phyloP scores from a whole-genome alignment of 1,140 invertebrate species.

The Stegodyphus mimosarum region DNA sequence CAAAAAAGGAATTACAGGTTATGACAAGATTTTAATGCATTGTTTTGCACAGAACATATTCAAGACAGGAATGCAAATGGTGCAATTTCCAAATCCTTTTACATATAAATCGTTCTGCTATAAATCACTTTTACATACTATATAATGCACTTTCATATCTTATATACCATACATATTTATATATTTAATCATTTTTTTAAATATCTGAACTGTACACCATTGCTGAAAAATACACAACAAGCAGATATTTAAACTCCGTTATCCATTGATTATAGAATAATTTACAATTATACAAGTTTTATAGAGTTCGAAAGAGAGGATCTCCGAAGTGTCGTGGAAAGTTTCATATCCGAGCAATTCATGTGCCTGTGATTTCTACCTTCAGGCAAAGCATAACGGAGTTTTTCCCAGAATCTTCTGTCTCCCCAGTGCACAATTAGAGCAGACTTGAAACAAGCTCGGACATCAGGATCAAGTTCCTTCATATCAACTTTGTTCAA shows the following conservation, averaged over 20 bases:
- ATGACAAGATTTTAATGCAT: too few species aligned
- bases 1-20: too few species aligned
- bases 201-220: conserved; percentile 27
- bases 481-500: conserved; percentile 62
- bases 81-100: too few species aligned
- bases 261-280: background rate
- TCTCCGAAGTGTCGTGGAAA: conserved; percentile 35
- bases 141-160: background rate
- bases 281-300: conserved; percentile 53
- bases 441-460: conserved; percentile 60
- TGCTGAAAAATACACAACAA: conserved; percentile 35
- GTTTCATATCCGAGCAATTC: conserved; percentile 38
- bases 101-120: too few species aligned
- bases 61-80: too few species aligned
- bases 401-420: conserved; percentile 93
- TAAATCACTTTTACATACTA: too few species aligned
- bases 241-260: background rate
- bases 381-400: conserved; percentile 90
- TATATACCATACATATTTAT: too few species aligned
- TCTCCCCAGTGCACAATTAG: conserved; percentile 73
- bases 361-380: conserved; percentile 21
- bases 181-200: background rate
- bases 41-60: too few species aligned
- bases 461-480: conserved; percentile 61
- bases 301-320: conserved; percentile 56